phyloP scores from a whole-genome alignment of 37 sponge, comb jelly and placozoan genomes.

The Mnemiopsis leidyi region DNA sequence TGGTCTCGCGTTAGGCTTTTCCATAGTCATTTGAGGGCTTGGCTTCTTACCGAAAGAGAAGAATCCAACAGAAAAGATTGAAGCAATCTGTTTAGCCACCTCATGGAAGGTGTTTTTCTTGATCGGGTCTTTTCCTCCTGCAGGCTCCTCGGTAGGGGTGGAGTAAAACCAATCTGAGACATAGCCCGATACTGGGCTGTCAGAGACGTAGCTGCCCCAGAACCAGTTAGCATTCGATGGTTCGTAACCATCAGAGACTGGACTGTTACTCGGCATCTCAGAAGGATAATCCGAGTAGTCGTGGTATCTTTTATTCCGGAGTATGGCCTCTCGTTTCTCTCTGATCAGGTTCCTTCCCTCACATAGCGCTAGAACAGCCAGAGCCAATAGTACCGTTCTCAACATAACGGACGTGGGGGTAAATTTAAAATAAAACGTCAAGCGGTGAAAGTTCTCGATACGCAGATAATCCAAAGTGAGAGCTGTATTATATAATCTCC shows the following conservation, averaged over 20 bases:
- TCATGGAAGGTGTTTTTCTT: not conserved
- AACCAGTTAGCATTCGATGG: not conserved
- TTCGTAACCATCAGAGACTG: not conserved
- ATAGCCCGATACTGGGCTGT: not conserved
- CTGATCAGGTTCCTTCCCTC: not conserved
- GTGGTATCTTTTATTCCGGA: not conserved
- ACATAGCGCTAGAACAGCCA: not conserved
- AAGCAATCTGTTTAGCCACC: not conserved
- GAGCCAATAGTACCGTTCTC: not conserved
- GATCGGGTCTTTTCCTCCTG: not conserved
- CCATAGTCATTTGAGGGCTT: too few relatives aligned
- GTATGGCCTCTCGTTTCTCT: not conserved
- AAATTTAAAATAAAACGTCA: too few relatives aligned
- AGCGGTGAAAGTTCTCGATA: too few relatives aligned
- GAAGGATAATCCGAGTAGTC: too few relatives aligned
- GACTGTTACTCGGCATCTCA: not conserved
- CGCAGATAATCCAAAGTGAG: too few relatives aligned
- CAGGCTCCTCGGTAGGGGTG: not conserved
- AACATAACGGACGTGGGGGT: not conserved
- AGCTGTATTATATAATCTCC: too few relatives aligned
- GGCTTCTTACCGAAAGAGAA: too few relatives aligned
- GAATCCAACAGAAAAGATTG: not conserved
- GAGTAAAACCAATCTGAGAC: not conserved
- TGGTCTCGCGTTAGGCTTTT: too few relatives aligned
- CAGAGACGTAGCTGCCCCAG: not conserved